These are phyloP conservation scores for Drosophila macrothrix DNA, from an alignment of 2,888 invertebrate species.

Conservation along the genomic window DNA sequence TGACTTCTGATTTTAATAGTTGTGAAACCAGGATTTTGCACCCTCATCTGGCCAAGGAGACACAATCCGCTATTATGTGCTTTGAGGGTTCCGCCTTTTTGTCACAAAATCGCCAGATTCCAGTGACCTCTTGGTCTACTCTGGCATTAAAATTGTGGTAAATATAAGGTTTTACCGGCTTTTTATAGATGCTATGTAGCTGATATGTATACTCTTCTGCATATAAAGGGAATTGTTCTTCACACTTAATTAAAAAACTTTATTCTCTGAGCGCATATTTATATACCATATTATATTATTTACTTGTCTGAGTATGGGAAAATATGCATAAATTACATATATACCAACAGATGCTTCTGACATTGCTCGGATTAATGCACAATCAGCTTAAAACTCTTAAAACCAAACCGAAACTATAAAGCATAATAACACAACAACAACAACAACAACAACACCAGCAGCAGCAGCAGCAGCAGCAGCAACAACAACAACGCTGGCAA, in stretches of 20 bases:
- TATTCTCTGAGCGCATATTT: not conserved
- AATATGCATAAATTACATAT: not conserved
- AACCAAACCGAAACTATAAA: constrained; percentile 62
- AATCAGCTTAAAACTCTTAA: constrained; percentile 58
- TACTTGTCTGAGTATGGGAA: not conserved
- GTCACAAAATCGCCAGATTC: not conserved
- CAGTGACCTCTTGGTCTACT: not conserved
- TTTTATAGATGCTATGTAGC: not conserved
- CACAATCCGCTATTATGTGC: too few relatives aligned
- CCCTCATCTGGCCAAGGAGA: too few relatives aligned
- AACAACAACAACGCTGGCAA: constrained; percentile 16
- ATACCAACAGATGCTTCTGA: constrained; percentile 18
- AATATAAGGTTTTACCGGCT: too few relatives aligned
- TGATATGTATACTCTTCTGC: not conserved
- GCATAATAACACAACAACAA: constrained; percentile 53
- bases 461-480: constrained; percentile 3
- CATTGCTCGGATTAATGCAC: constrained; percentile 32
- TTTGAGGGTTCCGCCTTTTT: too few relatives aligned
- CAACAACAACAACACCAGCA: not conserved
- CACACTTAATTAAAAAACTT: not conserved
- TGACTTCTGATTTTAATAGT: too few relatives aligned
- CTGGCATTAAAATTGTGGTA: not conserved
- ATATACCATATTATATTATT: not conserved
- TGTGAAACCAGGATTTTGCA: too few relatives aligned
- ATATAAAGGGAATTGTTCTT: not conserved